These are phyloP conservation scores for Emydoidea blandingii DNA, from an alignment of 2,797 vertebrate species.

Conservation along the genomic window DNA sequence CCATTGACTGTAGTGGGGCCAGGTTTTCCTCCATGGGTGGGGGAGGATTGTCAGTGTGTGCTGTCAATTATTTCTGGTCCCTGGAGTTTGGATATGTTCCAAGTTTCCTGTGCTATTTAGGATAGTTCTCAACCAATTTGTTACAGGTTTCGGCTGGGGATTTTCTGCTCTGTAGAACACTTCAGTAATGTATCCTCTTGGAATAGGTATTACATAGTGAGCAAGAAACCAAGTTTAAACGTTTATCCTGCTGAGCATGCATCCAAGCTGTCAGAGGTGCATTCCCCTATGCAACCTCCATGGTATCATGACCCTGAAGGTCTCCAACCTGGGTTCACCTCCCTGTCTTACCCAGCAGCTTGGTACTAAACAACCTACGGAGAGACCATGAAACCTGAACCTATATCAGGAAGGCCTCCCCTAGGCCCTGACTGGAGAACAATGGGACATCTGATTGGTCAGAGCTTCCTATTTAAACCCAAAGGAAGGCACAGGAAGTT, in stretches of 20 bases:
- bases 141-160: neutral
- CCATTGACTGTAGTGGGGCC: neutral
- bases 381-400: too few species aligned
- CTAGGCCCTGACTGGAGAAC: too few species aligned
- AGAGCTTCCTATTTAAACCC: too few species aligned
- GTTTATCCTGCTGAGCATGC: rapidly evolving
- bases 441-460: too few species aligned
- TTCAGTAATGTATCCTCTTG: rapidly evolving
- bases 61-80: neutral
- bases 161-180: neutral
- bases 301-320: neutral
- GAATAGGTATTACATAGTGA: neutral
- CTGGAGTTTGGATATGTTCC: rapidly evolving
- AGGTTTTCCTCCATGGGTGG: neutral
- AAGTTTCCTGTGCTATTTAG: neutral
- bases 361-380: too few species aligned
- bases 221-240: neutral
- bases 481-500: too few species aligned
- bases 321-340: neutral
- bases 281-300: neutral
- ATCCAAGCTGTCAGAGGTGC: rapidly evolving
- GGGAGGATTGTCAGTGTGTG: neutral
- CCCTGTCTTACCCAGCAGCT: too few species aligned
- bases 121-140: neutral
- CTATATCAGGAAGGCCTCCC: too few species aligned